Evolutionary conservation across 2,113 vertebrate genomes (phyloP), one percentile per base, ranked within the genome.

Genomic region (Pyxicephalus adspersus): DNA sequence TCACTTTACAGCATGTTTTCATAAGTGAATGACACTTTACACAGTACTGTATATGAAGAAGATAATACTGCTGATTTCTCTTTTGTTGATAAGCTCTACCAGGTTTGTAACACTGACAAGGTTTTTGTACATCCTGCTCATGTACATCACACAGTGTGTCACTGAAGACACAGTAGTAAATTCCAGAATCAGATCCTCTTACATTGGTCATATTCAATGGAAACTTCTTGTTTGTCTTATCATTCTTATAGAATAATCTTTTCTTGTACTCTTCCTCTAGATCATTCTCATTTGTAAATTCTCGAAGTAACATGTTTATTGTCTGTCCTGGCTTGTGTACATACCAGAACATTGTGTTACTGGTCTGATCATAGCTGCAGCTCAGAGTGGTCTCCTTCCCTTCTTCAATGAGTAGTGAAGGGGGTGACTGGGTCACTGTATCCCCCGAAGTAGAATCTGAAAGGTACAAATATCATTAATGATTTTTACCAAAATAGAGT

Each of bases 141-240:
- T 45, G 29, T 22, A 8, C 58, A 19, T 52, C 38, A 54, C 17
- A 3, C 60, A 70, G 55, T 76, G 75, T 84, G 85, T 84, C 54
- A 29, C 68, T 84, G 45, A 81, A 3, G 50, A 54, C 77, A 54
- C 80, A 84, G 60, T 83, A 77, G 64, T 86, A 79, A 15, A 18
- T 1, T 8, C 75, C 80, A 0, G 65, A 38, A n/a, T 86, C 52
- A 0, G n/a, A 77, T 28, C n/a, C 16, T 25, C 13, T 20, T 4
- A 29, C 11, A 0, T 9, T 57, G 61, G 18, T 63, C 38, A 80
- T 80, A 52, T 29, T 80, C 34, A 80, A 55, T 22, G 57, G 66
- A 26, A 80, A 63, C 5, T 18, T 11, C 26, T 8, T 80, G 34
- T 29, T 72, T 54, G 18, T 6, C 19, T 31, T 72, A 20, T 80